Base-by-base conservation (phyloP, 2,888 invertebrate genomes). In the Brachypalpus laphriformis region DNA sequence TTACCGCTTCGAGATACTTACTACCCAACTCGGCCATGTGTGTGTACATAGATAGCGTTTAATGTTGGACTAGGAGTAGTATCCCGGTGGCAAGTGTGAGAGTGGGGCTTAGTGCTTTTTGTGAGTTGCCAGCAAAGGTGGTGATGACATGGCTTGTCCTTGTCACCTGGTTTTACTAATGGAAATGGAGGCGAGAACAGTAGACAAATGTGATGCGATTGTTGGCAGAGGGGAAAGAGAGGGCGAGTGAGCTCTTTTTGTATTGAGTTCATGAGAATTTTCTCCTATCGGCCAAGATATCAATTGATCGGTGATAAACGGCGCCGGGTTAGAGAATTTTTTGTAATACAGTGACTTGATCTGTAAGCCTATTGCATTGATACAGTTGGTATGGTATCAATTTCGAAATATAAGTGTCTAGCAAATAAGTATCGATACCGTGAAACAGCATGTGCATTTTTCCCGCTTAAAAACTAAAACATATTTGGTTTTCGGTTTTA, bases 151-250 rank as follows among this genome's bases (percentile, higher is more conserved):
- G 6, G 34, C 20, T 47, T 54, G 71, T 25, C 61, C 56, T 66
- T 42, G 76, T 51, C 51, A 42, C 49, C 59, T 37, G 45, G 45
- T 8, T 45, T 54, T 25, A n/a, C 45, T 9, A 56, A 56, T 70
- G 68, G 25, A 54, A 68, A 56, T 70, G 57, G 16, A 16, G 9
- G 18, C 7, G 18, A 54, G 9, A 54, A 37, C 8, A 22, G 14
- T 56, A 0, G 40, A 68, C 25, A 54, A 56, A 56, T 70, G 25
- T 25, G 16, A 25, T 40, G 37, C 16, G 49, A 28, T n/a, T 9
- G 49, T 14, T 47, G 63, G n/a, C 14, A n/a, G n/a, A n/a, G n/a
- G n/a, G 3, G 37, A 40, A 14, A 14, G 34, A 34, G 34, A 31
- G 31, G 6, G 31, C 1, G 25, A 28, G 28, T 3, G n/a, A n/a